Base-by-base conservation (phyloP, 2,113 vertebrate species). In the Neotoma lepida region DNA sequence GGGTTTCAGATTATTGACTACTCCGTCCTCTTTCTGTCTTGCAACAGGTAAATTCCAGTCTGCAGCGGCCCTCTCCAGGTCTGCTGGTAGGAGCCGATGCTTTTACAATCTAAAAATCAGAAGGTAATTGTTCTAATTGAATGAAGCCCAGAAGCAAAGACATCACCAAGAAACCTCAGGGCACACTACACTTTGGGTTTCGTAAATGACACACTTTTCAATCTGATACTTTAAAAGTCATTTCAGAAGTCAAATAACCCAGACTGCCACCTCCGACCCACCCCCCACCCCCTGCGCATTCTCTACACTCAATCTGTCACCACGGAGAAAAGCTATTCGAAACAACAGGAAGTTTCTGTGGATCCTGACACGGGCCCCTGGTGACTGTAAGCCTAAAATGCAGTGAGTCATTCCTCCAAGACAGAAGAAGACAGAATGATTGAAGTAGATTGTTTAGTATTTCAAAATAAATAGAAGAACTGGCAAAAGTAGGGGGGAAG, bases 201-300 rank as follows among this genome's bases (percentile, higher is more conserved):
- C 56, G 54, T 73, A 88, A 93, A 94, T 91, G 78, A 92, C 77
- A 80, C 68, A 68, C 91, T 93, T 96, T 81, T 74, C 92, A 93
- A 96, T 94, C 39, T 56, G 76, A 33, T 63, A 58, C 92, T 78
- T 95, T 61, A 70, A 94, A 97, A 96, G 91, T 94, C 95, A 96
- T 97, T 92, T 96, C 95, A 94, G 68, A 93, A 97, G 90, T 95
- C 89, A 92, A 90, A 93, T 66, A 86, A 95, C 80, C 78, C 90
- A 93, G 90, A 24, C 81, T 94, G 76, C 91, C 46, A 13, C 68
- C 88, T 95, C 68, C 0, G 35, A 78, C 28, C 64, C 88, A 15
- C 39, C 82, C 58, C 39, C 61, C 28, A 46, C 9, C 26, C 81
- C 80, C 54, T 39, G 10, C n/a, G 56, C 35, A 2, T 64, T 46